Percentiles rank a stretch among this genome's conserved stretches.
Evolutionary conservation across 2,888 invertebrate species (phyloP).

Genomic region (Spodoptera picta): DNA sequence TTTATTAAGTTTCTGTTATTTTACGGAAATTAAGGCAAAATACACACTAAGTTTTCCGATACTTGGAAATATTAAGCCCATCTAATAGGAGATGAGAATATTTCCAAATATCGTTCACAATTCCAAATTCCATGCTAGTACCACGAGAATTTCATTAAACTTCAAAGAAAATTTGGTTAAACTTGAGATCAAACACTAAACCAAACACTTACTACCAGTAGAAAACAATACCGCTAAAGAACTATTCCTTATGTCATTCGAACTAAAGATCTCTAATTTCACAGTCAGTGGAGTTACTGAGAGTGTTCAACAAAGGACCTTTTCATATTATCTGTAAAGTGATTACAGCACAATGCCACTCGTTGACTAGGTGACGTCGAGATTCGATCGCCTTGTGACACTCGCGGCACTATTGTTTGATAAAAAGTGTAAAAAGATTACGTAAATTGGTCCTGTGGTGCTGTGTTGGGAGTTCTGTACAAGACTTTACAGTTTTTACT

Average conservation of each 20-base stretch:
- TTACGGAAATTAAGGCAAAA: no score
- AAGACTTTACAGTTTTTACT: not conserved
- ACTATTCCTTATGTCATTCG: constrained; percentile 1
- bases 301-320: constrained; percentile 26
- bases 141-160: no score
- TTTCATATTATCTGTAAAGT: constrained; percentile 43
- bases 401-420: constrained; percentile 28
- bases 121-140: no score
- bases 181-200: no score
- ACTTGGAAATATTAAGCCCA: no score
- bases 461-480: not conserved
- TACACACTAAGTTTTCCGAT: no score
- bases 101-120: no score
- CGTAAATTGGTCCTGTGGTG: no score
- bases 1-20: no score
- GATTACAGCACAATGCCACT: constrained; percentile 51
- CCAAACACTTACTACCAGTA: no score
- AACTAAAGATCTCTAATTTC: constrained; percentile 38
- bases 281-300: constrained; percentile 32
- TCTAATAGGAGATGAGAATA: no score
- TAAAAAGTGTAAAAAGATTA: constrained; percentile 14
- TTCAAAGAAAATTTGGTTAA: no score
- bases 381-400: constrained; percentile 47
- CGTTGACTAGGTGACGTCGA: constrained; percentile 27
- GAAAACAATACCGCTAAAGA: not conserved